Evolutionary conservation across 1,140 invertebrate genomes (phyloP), one percentile per base, ranked within the genome.

Genomic region (Dermatophagoides farinae): DNA sequence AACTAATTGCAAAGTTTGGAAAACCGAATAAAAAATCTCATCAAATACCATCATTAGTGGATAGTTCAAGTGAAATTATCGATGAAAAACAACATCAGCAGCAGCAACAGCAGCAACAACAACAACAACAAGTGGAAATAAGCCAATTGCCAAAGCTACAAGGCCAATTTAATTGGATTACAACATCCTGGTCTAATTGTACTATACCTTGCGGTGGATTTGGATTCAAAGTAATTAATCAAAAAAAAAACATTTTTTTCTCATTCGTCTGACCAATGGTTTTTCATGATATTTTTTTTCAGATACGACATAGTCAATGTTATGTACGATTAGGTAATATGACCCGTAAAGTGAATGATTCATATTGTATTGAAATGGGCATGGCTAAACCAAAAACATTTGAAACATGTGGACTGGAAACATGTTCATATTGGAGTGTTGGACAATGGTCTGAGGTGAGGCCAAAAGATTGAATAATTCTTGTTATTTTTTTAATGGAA

Each of bases 151-250:
- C 57, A 52, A 49, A 31, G 37, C 50, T 8, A 31, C 8, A 31
- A 4, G 31, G 31, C 8, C 47, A 39, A 66, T 86, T 85, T 68
- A 79, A 82, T 66, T 90, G 86, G 86, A 75, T 80, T 62, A 79
- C 83, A 8, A 81, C 82, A 1, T 79, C 85, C 31, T 90, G 86
- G 86, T 86, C 86, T 1, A 75, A 79, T 37, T 95, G 91, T 71
- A 88, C 85, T 2, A 81, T 84, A 66, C 80, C 81, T 11, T 95
- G 89, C 68, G 88, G 87, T 10, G 82, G 82, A 39, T 80, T 79
- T 57, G 85, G 85, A 63, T 77, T 76, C 64, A 77, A 79, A 69
- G 77, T 84, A 70, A 67, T 61, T 25, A 6, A 38, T 25, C 9
- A 61, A 40, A 20, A 37, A 25, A 20, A 37, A n/a, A n/a, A n/a